Conservation (phyloP, 2,797 vertebrate species). For the Cyprinella venusta region DNA sequence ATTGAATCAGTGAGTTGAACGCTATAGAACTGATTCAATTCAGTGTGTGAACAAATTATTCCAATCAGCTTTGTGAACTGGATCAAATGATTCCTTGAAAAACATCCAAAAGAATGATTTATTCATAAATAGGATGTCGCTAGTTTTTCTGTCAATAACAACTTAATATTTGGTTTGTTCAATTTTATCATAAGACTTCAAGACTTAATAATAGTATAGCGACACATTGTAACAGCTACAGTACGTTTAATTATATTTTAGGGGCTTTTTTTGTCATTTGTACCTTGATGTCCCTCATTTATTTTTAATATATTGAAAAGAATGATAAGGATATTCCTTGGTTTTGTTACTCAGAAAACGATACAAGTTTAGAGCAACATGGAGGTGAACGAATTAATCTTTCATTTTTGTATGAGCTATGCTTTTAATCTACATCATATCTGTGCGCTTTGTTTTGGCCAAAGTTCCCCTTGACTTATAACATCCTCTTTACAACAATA, state of each 20-base stretch:
- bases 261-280: background rate
- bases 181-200: background rate
- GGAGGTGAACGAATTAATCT: background rate
- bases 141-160: background rate
- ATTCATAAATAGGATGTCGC: background rate
- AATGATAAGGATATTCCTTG: background rate
- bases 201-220: background rate
- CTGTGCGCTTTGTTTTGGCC: background rate
- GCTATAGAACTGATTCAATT: background rate
- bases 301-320: background rate
- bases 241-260: background rate
- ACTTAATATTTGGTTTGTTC: background rate
- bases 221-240: background rate
- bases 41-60: background rate
- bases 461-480: background rate
- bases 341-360: background rate
- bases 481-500: slow-evolving; percentile 37
- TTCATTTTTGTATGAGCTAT: background rate
- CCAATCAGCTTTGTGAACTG: background rate
- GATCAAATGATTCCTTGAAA: background rate
- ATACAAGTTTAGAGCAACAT: background rate
- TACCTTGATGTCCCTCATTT: background rate
- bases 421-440: background rate
- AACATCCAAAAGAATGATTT: background rate
- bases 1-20: slow-evolving; percentile 1